Evolutionary conservation across 2,797 vertebrate species (phyloP), one percentile per base, ranked within the genome.

Genomic region (Falco biarmicus): DNA sequence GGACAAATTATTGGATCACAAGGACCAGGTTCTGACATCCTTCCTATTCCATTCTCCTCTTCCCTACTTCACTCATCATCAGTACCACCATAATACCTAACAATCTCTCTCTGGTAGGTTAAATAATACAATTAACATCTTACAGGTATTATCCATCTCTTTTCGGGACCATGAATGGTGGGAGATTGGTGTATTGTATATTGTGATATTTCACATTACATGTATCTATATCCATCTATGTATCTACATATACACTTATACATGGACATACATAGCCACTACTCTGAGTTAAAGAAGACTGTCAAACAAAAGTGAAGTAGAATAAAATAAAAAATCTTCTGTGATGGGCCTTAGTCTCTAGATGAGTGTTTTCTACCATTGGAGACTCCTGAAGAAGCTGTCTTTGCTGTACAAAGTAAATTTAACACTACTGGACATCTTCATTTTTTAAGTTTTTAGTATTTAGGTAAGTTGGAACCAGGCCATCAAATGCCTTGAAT

Each of bases 161-260:
- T 71, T 79, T 76, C 28, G 69, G 41, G 34, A 53, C 2, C 7
- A 19, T 3, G 13, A 60, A 48, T 10, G 4, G 5, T 57, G 22
- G 24, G 13, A 87, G 8, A 37, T 4, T 0, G 0, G 11, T 73
- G 22, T 19, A 37, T 39, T 65, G 7, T 37, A 50, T 43, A 37
- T 57, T 43, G n/a, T 11, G 8, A 39, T 66, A 14, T 71, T 86
- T 70, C 57, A 59, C 3, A 17, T 59, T 60, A 48, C 4, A 3
- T 32, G 1, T 63, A 6, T 68, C 21, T 37, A 10, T 37, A 29
- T 13, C 12, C 12, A 61, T 29, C 8, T 53, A 1, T 11, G 4
- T 31, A 34, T 31, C 32, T 31, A 21, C 6, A 15, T 29, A 45
- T 18, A 53, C 15, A 47, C 9, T 50, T 81, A 37, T 4, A 39